A percentile compares a stretch with the other conserved stretches of the same genome.
These are phyloP conservation scores for Cyprinella venusta DNA, from an alignment of 2,797 vertebrate species.

Conservation along the genomic window DNA sequence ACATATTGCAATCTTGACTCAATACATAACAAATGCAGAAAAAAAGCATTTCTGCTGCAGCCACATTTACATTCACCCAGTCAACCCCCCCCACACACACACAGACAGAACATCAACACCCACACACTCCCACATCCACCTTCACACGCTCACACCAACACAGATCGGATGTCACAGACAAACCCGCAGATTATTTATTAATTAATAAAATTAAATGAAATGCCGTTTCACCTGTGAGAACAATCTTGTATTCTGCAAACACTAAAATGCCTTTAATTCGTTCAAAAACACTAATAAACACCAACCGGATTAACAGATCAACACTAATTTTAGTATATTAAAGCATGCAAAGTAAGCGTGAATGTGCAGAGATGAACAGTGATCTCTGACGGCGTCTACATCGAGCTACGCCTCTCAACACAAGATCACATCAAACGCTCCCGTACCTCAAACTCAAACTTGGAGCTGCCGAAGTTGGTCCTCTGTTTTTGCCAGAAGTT, in stretches of 20 bases:
- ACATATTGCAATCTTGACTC: neutral
- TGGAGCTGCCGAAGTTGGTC: slow-evolving; percentile 90
- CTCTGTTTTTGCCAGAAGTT: slow-evolving; percentile 99
- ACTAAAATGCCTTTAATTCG: neutral
- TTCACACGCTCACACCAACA: slow-evolving; percentile 20
- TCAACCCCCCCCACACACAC: neutral
- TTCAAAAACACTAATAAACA: neutral
- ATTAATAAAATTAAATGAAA: slow-evolving; percentile 10
- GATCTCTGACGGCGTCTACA: neutral
- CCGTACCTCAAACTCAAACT: slow-evolving; percentile 90
- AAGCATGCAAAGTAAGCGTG: neutral
- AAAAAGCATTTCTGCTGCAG: slow-evolving; percentile 41
- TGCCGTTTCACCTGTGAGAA: neutral
- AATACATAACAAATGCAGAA: slow-evolving; percentile 19
- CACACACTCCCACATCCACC: slow-evolving; percentile 39
- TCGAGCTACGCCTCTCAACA: neutral
- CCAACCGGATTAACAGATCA: neutral
- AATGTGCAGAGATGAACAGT: neutral
- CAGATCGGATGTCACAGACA: slow-evolving; percentile 21
- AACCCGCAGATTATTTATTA: neutral
- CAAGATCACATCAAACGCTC: slow-evolving; percentile 49
- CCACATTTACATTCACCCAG: slow-evolving; percentile 30
- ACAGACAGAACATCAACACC: slow-evolving; percentile 33
- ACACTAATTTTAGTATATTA: neutral
- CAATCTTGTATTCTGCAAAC: neutral